Evolutionary conservation across 2,888 invertebrate genomes (phyloP).

Genomic region (Electrophaes corylata): DNA sequence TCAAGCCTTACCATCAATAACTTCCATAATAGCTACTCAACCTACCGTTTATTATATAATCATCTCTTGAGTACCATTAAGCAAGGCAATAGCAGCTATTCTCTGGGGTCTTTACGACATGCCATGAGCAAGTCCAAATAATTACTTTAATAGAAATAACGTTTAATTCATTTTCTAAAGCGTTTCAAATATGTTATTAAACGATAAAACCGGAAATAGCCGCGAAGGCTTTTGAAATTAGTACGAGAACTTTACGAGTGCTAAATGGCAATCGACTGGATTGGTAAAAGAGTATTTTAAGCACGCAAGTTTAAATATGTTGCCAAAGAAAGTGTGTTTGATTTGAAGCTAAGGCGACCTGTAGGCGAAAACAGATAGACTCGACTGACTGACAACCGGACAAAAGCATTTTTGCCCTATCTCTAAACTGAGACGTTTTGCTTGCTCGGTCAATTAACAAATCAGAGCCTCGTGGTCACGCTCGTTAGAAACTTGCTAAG

Average conservation of each 20-base stretch:
- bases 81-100: conserved; percentile 56
- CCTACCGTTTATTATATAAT: conserved; percentile 55
- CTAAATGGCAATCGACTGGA: conserved; percentile 45
- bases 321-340: conserved; percentile 37
- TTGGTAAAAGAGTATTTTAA: conserved; percentile 51
- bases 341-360: no score
- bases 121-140: conserved; percentile 57
- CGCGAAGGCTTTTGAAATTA: conserved; percentile 43
- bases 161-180: conserved; percentile 29
- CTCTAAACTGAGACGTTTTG: no score
- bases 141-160: conserved; percentile 44
- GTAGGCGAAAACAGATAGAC: no score
- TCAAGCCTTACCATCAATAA: conserved; percentile 12
- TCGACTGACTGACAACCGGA: no score
- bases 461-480: no score
- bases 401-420: no score
- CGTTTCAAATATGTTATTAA: conserved; percentile 50
- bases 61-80: conserved; percentile 61
- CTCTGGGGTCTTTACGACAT: conserved; percentile 58
- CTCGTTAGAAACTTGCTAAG: no score
- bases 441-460: no score
- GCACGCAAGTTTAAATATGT: conserved; percentile 47
- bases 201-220: conserved; percentile 40
- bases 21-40: conserved; percentile 42
- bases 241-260: conserved; percentile 45